A percentile compares a stretch with the other conserved stretches of the same genome.
Evolutionary conservation across 2,113 vertebrate genomes (phyloP).

Genomic region (Pipa parva): DNA sequence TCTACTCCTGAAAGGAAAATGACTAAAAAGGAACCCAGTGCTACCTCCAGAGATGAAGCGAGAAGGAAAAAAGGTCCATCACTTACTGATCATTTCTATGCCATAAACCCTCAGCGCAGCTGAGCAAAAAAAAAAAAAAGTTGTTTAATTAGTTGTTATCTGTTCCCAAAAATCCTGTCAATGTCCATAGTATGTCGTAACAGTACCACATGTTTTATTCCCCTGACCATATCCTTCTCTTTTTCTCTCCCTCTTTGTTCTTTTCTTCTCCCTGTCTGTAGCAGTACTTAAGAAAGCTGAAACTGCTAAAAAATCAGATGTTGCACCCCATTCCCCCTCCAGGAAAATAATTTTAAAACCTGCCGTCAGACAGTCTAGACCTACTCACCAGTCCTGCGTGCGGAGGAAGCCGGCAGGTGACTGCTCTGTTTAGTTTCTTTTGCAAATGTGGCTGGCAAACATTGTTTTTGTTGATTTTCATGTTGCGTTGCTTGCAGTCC

Average conservation of each 20-base stretch:
- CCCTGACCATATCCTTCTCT: constrained; percentile 64
- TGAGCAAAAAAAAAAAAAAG: constrained; percentile 2
- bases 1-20: constrained; percentile 94
- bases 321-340: constrained; percentile 88
- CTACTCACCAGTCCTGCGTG: constrained; percentile 90
- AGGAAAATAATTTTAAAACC: constrained; percentile 92
- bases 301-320: constrained; percentile 91
- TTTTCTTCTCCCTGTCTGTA: constrained; percentile 73
- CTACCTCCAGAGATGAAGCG: constrained; percentile 87
- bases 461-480: constrained; percentile 50
- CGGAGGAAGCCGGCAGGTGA: constrained; percentile 98
- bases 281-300: constrained; percentile 96
- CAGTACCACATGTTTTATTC: constrained; percentile 54
- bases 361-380: constrained; percentile 86
- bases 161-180: neutral
- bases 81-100: constrained; percentile 64
- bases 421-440: constrained; percentile 60
- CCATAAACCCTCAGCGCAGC: constrained; percentile 26
- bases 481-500: constrained; percentile 53
- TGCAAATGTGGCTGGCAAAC: constrained; percentile 81
- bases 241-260: constrained; percentile 68
- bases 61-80: constrained; percentile 98
- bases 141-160: neutral
- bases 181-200: constrained; percentile 43
- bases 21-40: constrained; percentile 85